These are phyloP conservation scores for Ichneumon xanthorius DNA, from an alignment of 2,888 invertebrate species.

Conservation along the genomic window DNA sequence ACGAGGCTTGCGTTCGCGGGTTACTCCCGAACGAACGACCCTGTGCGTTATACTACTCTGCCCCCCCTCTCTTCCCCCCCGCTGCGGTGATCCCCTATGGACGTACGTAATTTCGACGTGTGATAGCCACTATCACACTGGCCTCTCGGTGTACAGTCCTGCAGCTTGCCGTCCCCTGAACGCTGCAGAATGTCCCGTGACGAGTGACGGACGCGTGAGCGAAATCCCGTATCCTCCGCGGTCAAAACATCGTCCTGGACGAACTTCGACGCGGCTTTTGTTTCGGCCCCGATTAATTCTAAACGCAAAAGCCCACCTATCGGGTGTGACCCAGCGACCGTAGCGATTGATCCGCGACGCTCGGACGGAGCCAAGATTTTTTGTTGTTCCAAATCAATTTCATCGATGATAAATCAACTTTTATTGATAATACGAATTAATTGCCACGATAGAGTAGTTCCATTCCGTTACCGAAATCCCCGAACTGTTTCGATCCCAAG, in stretches of 20 bases:
- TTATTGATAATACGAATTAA: constrained; percentile 36
- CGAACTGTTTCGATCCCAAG: constrained; percentile 54
- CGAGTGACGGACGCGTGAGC: constrained; percentile 57
- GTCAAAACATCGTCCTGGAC: constrained; percentile 23
- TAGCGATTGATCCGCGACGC: background rate
- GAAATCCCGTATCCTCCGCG: constrained; percentile 40
- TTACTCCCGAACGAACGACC: constrained; percentile 49
- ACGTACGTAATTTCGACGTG: constrained; percentile 57
- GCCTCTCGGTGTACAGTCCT: constrained; percentile 21
- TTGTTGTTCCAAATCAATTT: background rate
- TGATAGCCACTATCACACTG: constrained; percentile 42
- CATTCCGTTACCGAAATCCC: constrained; percentile 45
- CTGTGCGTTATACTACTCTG: constrained; percentile 23
- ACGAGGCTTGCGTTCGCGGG: constrained; percentile 31
- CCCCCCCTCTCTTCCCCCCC: background rate
- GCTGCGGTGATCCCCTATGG: constrained; percentile 44
- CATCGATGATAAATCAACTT: background rate
- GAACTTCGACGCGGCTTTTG: background rate
- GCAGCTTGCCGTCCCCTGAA: constrained; percentile 17
- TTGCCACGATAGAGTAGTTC: constrained; percentile 31
- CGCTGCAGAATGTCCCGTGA: constrained; percentile 39
- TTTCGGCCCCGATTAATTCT: background rate
- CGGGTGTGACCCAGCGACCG: background rate
- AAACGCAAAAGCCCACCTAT: background rate
- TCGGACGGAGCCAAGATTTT: background rate